Evolutionary conservation across 1,140 invertebrate species (phyloP), one percentile per base, ranked within the genome.

Genomic region (Cecropterus lyciades): DNA sequence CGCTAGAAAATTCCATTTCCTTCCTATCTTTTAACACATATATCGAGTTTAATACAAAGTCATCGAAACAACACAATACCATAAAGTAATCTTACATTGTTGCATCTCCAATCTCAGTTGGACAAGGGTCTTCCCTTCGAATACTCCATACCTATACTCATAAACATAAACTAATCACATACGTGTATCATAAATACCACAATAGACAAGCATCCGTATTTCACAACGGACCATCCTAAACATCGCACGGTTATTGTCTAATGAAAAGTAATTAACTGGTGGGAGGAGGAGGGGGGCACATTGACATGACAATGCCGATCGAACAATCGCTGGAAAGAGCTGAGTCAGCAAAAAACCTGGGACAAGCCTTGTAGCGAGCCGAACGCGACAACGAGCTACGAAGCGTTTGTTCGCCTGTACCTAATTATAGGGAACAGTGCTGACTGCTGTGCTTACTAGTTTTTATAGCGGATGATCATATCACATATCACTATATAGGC

Each of bases 261-360:
- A 91, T 89, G 85, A 91, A 91, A 91, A 91, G 85, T 91, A 91
- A 91, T 91, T 91, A 91, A 89, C 83, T 77, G 73, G 69, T 68
- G 70, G 77, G 55, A 17, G 59, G 56, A 62, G 63, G 67, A 64
- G n/a, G 72, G 69, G 69, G 70, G 53, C 49, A 73, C 75, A 77
- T 84, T 84, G 85, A 86, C 87, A 88, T 81, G 85, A 91, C 89
- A 89, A 87, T 85, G 89, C 79, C 71, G 81, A 78, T 81, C 76
- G 84, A 91, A 91, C 87, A 89, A 91, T 89, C 84, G 82, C 65
- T 83, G 79, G 79, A 77, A 82, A 82, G 79, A 87, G 81, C 86
- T 91, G 89, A 91, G 82, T 88, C 85, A 88, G 89, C 89, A 80
- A 73, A 56, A 79, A 77, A 75, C 72, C 77, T 69, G 81, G 72